Percentiles rank a stretch among this genome's conserved stretches.
Conservation (phyloP, 2,797 vertebrate genomes). For the Myotis pilosus region DNA sequence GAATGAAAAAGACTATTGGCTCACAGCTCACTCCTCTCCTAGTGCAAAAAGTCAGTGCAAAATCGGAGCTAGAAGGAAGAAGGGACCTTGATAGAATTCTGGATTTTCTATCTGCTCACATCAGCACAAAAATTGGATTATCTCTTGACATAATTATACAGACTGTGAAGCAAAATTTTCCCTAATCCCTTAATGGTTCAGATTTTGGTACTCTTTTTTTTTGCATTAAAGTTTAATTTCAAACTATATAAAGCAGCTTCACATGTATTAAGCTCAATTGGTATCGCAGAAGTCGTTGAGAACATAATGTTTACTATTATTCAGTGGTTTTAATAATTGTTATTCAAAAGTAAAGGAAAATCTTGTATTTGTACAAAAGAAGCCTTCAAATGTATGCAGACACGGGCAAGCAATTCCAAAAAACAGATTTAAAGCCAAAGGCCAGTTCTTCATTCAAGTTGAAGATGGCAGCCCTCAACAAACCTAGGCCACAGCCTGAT, state of each 20-base stretch:
- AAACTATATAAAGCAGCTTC: neutral
- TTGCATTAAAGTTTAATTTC: neutral
- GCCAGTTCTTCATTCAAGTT: neutral
- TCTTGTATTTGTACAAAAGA: neutral
- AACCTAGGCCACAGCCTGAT: constrained; percentile 24
- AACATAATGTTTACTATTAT: neutral
- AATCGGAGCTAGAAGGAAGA: neutral
- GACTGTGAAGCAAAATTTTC: neutral
- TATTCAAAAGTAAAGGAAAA: constrained; percentile 46
- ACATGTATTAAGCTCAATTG: neutral
- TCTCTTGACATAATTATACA: neutral
- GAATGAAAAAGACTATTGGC: neutral
- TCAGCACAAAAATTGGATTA: neutral
- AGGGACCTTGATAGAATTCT: neutral
- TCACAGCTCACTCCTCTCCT: neutral
- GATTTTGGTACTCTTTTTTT: neutral
- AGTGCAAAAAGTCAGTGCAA: neutral
- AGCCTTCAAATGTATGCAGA: neutral
- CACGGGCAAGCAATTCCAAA: neutral
- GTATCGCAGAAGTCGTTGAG: neutral
- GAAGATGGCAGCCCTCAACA: neutral
- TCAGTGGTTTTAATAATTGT: constrained; percentile 1
- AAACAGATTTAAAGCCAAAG: neutral
- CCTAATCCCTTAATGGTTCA: neutral
- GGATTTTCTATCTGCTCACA: neutral